Evolutionary conservation across 2,888 invertebrate genomes (phyloP).

Genomic region (Hemicrepidius hirtus): DNA sequence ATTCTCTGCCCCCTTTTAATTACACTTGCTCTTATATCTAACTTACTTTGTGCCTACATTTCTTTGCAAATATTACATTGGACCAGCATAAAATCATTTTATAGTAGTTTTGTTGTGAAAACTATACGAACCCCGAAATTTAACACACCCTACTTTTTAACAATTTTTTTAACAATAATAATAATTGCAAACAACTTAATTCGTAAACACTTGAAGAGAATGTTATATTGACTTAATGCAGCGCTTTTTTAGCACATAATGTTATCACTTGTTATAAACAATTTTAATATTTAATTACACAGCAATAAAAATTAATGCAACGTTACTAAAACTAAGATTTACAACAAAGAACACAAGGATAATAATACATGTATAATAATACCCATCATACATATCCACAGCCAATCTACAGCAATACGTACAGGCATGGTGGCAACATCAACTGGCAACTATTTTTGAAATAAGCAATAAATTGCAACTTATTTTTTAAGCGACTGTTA

Average conservation of each 20-base stretch:
- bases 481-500: too few species aligned
- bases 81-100: neutral
- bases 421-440: neutral
- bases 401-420: slow-evolving; percentile 13
- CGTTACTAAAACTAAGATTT: neutral
- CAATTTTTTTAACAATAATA: neutral
- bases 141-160: neutral
- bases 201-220: slow-evolving; percentile 7
- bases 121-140: neutral
- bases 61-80: neutral
- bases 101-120: neutral
- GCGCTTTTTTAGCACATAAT: neutral
- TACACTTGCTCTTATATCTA: slow-evolving; percentile 1
- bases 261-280: slow-evolving; percentile 13
- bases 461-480: neutral
- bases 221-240: slow-evolving; percentile 25
- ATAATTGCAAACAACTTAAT: neutral
- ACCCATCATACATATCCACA: slow-evolving; percentile 17
- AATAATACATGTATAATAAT: neutral
- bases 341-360: neutral
- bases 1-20: slow-evolving; percentile 6
- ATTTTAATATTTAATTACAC: neutral
- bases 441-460: neutral
- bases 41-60: neutral
- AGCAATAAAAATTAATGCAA: neutral